phyloP scores from a whole-genome alignment of 2,113 vertebrate genomes.

The Boleophthalmus pectinirostris region DNA sequence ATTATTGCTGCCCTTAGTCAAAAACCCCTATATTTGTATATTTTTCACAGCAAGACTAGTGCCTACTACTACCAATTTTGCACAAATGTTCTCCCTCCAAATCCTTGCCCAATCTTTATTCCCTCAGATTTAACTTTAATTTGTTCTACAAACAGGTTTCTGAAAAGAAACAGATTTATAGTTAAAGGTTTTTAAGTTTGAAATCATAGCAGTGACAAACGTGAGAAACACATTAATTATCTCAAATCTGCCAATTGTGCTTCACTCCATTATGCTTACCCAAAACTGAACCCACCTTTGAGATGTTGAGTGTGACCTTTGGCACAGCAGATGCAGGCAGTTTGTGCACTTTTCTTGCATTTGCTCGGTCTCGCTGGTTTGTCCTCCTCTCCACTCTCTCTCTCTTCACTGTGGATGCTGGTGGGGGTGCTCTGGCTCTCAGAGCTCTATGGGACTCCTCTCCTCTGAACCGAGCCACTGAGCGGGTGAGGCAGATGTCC shows the following conservation, averaged over 20 bases:
- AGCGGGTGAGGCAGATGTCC: constrained; percentile 78
- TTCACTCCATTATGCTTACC: background rate
- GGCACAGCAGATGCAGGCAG: constrained; percentile 32
- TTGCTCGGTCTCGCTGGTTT: constrained; percentile 33
- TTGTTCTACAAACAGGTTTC: background rate
- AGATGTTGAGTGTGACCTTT: constrained; percentile 31
- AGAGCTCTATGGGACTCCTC: constrained; percentile 50
- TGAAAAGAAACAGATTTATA: background rate
- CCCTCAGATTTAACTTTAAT: no score
- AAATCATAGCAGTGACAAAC: background rate
- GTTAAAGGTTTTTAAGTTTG: background rate
- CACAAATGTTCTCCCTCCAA: no score
- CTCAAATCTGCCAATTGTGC: background rate
- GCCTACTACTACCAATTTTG: no score
- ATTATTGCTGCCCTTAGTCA: background rate
- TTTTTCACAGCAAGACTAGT: background rate
- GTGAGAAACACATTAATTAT: background rate
- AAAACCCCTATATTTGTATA: background rate
- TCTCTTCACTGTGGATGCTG: constrained; percentile 56
- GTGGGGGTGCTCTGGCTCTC: constrained; percentile 45
- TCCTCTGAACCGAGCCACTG: constrained; percentile 60
- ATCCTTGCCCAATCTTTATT: no score
- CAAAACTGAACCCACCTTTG: constrained; percentile 57
- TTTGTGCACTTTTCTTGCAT: constrained; percentile 11
- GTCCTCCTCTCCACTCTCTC: constrained; percentile 58